Base-by-base conservation (phyloP, 2,797 vertebrate genomes). In the Myotis daubentonii region DNA sequence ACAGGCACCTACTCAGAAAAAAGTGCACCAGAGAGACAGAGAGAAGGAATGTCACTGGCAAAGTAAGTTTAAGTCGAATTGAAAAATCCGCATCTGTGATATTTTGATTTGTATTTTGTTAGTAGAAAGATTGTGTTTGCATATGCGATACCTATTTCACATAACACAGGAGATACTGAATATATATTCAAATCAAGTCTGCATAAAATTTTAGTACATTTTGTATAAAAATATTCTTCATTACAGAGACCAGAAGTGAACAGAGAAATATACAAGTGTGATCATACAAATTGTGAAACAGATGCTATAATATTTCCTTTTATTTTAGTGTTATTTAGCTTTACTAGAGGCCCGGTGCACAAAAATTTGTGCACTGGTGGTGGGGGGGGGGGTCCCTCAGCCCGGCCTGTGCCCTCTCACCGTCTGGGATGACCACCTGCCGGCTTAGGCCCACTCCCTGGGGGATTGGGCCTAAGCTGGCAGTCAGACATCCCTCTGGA, bases 171-270 rank as follows among this genome's bases (percentile, higher is more conserved):
- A 87, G 53, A 79, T 76, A 38, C 28, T 55, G 20, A 91, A 76
- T 20, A 15, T n/a, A 23, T 70, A 85, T 75, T 93, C 81, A 80
- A 44, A 53, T 88, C 11, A 36, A 28, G 51, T 57, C 41, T 83
- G 13, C 65, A 49, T 38, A 49, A 44, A 33, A 44, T 44, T 97
- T 97, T 96, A 98, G 97, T 96, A 96, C 98, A 97, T 98, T 98
- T 98, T 98, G 98, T 99, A 98, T 98, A 98, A 98, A 98, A 98
- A 95, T 98, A 98, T 99, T 98, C 98, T 98, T 98, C 98, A 98
- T 98, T 98, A 98, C 71, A 44, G 96, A 97, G 98, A 98, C 96
- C 97, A 98, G 97, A 98, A 71, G 94, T 79, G 87, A 98, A 97
- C 95, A 98, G 97, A 98, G 98, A 98, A 97, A 96, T 97, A 97